phyloP scores from a whole-genome alignment of 2,113 vertebrate species.

The Orientallactaga bullata region DNA sequence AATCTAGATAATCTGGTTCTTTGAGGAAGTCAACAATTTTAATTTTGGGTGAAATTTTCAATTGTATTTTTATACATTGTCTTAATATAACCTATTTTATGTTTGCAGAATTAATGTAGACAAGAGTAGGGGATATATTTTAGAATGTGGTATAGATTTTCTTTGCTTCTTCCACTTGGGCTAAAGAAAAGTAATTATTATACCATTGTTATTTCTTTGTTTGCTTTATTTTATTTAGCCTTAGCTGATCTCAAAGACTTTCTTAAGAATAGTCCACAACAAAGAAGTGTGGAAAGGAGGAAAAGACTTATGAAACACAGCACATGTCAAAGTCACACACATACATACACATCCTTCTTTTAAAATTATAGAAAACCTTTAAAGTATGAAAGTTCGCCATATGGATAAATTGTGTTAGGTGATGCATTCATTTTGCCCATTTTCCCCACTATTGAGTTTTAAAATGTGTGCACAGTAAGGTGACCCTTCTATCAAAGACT shows the following conservation, averaged over 20 bases:
- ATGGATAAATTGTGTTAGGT: constrained; percentile 1
- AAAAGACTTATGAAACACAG: background rate
- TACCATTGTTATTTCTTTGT: background rate
- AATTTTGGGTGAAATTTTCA: background rate
- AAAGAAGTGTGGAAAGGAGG: background rate
- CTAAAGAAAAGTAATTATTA: background rate
- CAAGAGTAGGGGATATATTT: background rate
- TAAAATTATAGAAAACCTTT: constrained; percentile 33
- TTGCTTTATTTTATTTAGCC: constrained; percentile 43
- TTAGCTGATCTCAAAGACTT: background rate
- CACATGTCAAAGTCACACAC: background rate
- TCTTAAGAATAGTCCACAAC: background rate
- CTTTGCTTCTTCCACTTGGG: constrained; percentile 3
- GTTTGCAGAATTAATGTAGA: background rate
- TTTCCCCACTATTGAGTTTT: constrained; percentile 37
- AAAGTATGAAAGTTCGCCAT: background rate
- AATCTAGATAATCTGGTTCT: background rate
- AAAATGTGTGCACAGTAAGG: constrained; percentile 67
- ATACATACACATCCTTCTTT: background rate
- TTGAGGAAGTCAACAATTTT: background rate
- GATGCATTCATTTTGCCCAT: background rate
- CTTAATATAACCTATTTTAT: background rate
- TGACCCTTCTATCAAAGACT: constrained; percentile 69
- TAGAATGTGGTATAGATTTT: background rate
- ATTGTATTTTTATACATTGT: background rate